These are phyloP conservation scores for Odobenus rosmarus DNA, from an alignment of 2,113 vertebrate genomes.

Conservation along the genomic window DNA sequence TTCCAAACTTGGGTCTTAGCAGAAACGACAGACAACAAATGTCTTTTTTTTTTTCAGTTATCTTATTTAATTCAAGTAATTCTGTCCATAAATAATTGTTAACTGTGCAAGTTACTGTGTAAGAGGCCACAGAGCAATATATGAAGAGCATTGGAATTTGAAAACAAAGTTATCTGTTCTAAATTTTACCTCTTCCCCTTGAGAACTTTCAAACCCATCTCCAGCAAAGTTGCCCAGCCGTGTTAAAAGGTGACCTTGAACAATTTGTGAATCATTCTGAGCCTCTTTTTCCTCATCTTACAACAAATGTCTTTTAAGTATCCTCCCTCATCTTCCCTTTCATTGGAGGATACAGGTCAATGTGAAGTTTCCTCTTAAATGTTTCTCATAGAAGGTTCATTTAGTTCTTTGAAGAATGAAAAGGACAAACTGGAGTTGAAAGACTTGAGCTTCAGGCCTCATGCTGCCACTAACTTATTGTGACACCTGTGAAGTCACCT, in stretches of 20 bases:
- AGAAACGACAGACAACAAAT: not conserved
- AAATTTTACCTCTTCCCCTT: not conserved
- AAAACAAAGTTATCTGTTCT: not conserved
- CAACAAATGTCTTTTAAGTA: not conserved
- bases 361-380: not conserved
- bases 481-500: not conserved
- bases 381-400: not conserved
- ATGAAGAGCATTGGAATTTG: not conserved
- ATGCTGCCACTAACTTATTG: not conserved
- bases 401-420: not conserved
- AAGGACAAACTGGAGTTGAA: not conserved
- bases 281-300: not conserved
- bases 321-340: not conserved
- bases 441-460: not conserved
- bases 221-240: not conserved
- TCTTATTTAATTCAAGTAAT: constrained; percentile 3
- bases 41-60: not conserved
- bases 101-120: not conserved
- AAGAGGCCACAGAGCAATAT: not conserved
- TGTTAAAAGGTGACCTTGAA: not conserved
- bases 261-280: not conserved
- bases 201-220: not conserved
- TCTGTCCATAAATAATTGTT: not conserved
- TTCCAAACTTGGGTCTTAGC: not conserved
- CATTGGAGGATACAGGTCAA: not conserved